A percentile compares a stretch with the other conserved stretches of the same genome.
Evolutionary conservation across 2,888 invertebrate species (phyloP).

Genomic region (Caradrina kadenii): DNA sequence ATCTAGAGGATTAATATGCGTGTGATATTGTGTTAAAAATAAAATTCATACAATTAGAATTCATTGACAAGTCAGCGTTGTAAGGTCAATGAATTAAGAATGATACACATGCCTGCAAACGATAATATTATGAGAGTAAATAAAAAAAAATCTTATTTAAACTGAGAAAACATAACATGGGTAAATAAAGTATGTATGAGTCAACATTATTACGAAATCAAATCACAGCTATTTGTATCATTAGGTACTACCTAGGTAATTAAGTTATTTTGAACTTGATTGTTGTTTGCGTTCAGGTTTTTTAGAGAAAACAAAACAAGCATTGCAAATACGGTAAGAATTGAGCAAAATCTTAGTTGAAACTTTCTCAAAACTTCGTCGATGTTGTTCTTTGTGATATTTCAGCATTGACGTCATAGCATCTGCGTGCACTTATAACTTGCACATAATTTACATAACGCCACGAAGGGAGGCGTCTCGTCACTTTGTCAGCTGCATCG

Average conservation of each 20-base stretch:
- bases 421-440: slow-evolving; percentile 35
- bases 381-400: slow-evolving; percentile 18
- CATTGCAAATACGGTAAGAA: not conserved
- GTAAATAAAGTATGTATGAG: slow-evolving; percentile 6
- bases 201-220: slow-evolving; percentile 16
- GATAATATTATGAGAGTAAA: slow-evolving; percentile 49
- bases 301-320: not conserved
- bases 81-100: slow-evolving; percentile 64
- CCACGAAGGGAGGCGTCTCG: slow-evolving; percentile 40
- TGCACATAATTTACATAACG: slow-evolving; percentile 53
- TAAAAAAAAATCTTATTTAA: slow-evolving; percentile 45
- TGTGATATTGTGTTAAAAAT: not conserved
- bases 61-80: slow-evolving; percentile 46
- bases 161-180: slow-evolving; percentile 16
- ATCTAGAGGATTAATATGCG: slow-evolving; percentile 9
- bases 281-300: not conserved
- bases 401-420: slow-evolving; percentile 50
- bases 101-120: slow-evolving; percentile 40
- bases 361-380: slow-evolving; percentile 13
- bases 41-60: slow-evolving; percentile 29
- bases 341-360: not conserved
- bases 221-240: not conserved
- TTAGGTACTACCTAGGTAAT: not conserved
- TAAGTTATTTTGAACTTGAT: slow-evolving; percentile 6
- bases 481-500: slow-evolving; percentile 54